A percentile compares a stretch with the other conserved stretches of the same genome.
Evolutionary conservation across 2,888 invertebrate species (phyloP).

Genomic region (Crepidodera aurea): DNA sequence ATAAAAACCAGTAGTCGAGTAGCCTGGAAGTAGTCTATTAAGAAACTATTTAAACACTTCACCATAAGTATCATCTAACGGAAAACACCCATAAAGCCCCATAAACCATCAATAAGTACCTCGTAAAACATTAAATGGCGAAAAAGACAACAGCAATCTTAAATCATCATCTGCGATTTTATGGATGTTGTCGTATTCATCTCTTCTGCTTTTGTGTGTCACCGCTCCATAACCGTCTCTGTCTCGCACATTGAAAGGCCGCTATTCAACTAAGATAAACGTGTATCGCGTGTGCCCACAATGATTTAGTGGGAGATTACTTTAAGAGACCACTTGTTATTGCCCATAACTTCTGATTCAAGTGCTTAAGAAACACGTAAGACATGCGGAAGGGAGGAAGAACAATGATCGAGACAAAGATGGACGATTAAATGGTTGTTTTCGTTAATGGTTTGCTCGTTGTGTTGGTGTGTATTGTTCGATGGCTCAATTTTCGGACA

Average conservation of each 20-base stretch:
- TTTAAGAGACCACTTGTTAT: constrained; percentile 63
- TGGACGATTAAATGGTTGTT: constrained; percentile 31
- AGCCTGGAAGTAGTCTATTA: constrained; percentile 28
- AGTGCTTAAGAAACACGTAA: constrained; percentile 56
- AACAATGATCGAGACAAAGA: constrained; percentile 28
- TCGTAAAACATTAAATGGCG: constrained; percentile 61
- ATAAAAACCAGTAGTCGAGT: too few relatives aligned
- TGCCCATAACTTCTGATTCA: constrained; percentile 62
- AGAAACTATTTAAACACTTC: constrained; percentile 52
- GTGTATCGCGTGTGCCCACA: constrained; percentile 56
- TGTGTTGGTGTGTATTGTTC: constrained; percentile 27
- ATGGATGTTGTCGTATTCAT: constrained; percentile 59
- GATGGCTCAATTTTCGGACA: constrained; percentile 49
- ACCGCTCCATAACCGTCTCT: constrained; percentile 47
- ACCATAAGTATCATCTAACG: constrained; percentile 8
- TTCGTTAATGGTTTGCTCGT: constrained; percentile 31
- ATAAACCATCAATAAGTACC: constrained; percentile 50
- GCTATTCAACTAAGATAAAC: constrained; percentile 51
- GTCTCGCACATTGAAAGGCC: constrained; percentile 37
- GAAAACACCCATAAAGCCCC: constrained; percentile 19
- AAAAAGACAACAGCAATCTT: constrained; percentile 60
- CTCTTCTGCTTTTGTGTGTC: constrained; percentile 51
- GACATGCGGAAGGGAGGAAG: constrained; percentile 35
- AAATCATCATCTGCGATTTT: constrained; percentile 63
- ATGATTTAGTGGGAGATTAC: constrained; percentile 62